These are phyloP conservation scores for Eilema depressum DNA, from an alignment of 2,888 invertebrate genomes.

Conservation along the genomic window DNA sequence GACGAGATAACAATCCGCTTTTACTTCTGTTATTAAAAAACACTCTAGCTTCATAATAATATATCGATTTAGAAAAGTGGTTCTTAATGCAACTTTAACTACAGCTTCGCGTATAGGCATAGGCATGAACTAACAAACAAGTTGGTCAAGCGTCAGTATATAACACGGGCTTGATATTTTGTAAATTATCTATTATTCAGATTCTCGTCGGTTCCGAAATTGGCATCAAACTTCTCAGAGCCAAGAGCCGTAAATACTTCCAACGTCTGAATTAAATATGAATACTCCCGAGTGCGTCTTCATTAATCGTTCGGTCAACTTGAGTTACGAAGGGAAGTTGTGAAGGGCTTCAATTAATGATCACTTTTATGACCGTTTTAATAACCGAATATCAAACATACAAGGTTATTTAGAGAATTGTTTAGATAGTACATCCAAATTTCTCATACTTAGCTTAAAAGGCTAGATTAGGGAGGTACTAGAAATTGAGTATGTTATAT, in stretches of 20 bases:
- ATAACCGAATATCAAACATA: not conserved
- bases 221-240: constrained; percentile 3
- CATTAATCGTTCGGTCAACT: constrained; percentile 30
- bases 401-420: too few species aligned
- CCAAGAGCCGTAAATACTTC: not conserved
- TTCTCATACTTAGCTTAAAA: too few species aligned
- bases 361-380: constrained; percentile 29
- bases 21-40: too few species aligned
- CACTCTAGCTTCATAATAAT: too few species aligned
- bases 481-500: too few species aligned
- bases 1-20: too few species aligned
- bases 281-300: constrained; percentile 14
- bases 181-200: not conserved
- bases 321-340: constrained; percentile 17
- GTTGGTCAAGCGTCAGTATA: too few species aligned
- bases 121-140: too few species aligned
- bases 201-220: constrained; percentile 1
- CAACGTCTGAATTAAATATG: constrained; percentile 19
- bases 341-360: constrained; percentile 20
- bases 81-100: not conserved
- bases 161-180: not conserved
- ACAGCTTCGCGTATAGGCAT: too few species aligned
- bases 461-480: too few species aligned
- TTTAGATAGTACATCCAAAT: too few species aligned
- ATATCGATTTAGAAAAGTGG: too few species aligned